These are phyloP conservation scores for Teleogryllus oceanicus DNA, from an alignment of 2,888 invertebrate genomes.

Conservation along the genomic window DNA sequence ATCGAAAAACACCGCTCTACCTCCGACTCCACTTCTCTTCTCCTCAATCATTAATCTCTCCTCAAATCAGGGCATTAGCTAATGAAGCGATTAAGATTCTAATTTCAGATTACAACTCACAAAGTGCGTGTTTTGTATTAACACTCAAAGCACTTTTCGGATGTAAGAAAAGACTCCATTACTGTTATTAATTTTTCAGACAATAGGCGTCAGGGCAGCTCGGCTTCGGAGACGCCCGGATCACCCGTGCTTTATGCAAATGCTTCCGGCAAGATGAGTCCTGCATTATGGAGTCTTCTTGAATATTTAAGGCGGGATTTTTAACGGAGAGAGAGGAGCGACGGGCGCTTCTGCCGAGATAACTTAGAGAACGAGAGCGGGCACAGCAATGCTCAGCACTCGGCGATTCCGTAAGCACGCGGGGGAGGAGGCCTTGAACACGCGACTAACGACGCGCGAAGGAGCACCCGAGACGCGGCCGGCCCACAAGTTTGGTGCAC, in stretches of 20 bases:
- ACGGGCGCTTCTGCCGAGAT: not conserved
- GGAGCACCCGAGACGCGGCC: too few relatives aligned
- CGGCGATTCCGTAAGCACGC: not conserved
- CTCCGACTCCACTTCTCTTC: too few relatives aligned
- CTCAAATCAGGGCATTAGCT: not conserved
- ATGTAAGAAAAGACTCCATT: constrained; percentile 2
- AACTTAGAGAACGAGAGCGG: not conserved
- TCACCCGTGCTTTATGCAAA: not conserved
- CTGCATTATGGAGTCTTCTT: constrained; percentile 2
- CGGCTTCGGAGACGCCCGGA: not conserved
- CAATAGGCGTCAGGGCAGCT: not conserved
- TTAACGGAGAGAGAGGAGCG: constrained; percentile 5
- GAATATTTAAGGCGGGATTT: constrained; percentile 18
- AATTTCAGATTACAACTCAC: not conserved
- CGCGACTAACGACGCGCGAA: not conserved
- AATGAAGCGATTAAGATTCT: constrained; percentile 9
- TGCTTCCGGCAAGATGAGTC: not conserved
- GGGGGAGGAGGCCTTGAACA: not conserved
- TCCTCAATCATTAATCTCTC: not conserved
- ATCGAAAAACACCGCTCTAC: too few relatives aligned
- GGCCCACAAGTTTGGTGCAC: too few relatives aligned
- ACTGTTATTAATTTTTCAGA: constrained; percentile 11
- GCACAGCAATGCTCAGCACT: not conserved
- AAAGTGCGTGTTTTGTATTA: not conserved
- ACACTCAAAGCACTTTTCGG: not conserved